Evolutionary conservation across 2,797 vertebrate genomes (phyloP).

Genomic region (Prionace glauca): DNA sequence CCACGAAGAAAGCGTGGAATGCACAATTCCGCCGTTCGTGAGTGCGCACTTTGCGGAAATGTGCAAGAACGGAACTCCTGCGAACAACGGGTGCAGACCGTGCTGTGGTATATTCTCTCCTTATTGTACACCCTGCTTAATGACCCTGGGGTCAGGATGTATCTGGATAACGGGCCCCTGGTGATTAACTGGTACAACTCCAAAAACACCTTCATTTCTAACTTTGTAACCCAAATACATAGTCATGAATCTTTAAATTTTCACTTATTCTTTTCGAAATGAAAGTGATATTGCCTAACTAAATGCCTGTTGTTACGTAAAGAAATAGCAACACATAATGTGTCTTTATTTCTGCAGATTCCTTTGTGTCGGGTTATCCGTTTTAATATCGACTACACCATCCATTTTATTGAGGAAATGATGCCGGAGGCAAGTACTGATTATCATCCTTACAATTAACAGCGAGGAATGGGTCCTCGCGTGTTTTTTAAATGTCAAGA

Average conservation of each 20-base stretch:
- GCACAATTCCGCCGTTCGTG: too few species aligned
- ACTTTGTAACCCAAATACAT: neutral
- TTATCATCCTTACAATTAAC: neutral
- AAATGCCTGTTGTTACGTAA: neutral
- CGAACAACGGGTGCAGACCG: too few species aligned
- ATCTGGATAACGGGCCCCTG: neutral
- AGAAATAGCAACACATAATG: neutral
- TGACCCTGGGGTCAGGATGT: neutral
- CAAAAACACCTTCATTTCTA: neutral
- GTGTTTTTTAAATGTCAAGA: neutral
- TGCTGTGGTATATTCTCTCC: neutral
- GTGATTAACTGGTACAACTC: neutral
- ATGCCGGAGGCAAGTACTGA: constrained; percentile 82
- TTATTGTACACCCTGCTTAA: neutral
- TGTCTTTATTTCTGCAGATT: constrained; percentile 63
- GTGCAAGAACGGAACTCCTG: too few species aligned
- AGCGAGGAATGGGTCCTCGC: neutral
- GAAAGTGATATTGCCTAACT: neutral
- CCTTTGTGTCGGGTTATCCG: constrained; percentile 96
- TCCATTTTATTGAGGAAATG: constrained; percentile 99
- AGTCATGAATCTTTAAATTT: neutral
- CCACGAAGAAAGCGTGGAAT: too few species aligned
- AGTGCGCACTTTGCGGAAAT: too few species aligned
- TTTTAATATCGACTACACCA: constrained; percentile 99
- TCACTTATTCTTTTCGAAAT: neutral